Evolutionary conservation across 2,797 vertebrate species (phyloP).

Genomic region (Gouania willdenowi): DNA sequence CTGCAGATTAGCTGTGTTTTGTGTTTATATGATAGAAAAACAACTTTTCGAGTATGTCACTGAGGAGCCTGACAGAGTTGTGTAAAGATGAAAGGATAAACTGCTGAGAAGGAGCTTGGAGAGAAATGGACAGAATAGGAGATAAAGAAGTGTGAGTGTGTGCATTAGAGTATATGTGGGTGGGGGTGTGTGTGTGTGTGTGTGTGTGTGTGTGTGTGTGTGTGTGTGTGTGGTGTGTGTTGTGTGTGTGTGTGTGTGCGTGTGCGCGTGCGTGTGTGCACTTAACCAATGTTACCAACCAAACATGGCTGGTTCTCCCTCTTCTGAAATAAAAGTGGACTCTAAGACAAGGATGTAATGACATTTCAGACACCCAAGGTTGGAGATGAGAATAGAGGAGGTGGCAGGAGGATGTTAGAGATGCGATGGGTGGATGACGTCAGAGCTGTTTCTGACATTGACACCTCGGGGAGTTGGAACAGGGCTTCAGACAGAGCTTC

Average conservation of each 20-base stretch:
- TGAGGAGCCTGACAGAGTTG: slow-evolving; percentile 41
- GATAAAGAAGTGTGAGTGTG: slow-evolving; percentile 20
- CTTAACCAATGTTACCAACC: slow-evolving; percentile 41
- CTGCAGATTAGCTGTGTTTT: slow-evolving; percentile 17
- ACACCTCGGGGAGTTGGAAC: slow-evolving; percentile 18
- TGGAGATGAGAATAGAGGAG: slow-evolving; percentile 3
- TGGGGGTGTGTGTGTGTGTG: not conserved
- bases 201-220: not conserved
- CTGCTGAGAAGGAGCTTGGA: slow-evolving; percentile 51
- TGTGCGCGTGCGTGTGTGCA: not conserved
- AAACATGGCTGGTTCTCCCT: slow-evolving; percentile 31
- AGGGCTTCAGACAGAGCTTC: too few relatives aligned
- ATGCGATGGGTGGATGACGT: slow-evolving; percentile 23
- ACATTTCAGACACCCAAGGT: slow-evolving; percentile 28
- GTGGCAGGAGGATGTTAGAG: not conserved
- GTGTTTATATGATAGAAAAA: slow-evolving; percentile 15
- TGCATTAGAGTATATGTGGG: not conserved
- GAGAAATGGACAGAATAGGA: slow-evolving; percentile 43
- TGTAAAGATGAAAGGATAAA: slow-evolving; percentile 68
- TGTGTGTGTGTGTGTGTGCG: slow-evolving; percentile 1
- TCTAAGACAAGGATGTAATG: slow-evolving; percentile 48
- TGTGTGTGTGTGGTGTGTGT: not conserved
- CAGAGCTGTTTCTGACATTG: slow-evolving; percentile 30
- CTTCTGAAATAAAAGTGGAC: slow-evolving; percentile 54
- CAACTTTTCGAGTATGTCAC: slow-evolving; percentile 42